Base-by-base conservation (phyloP, 2,797 vertebrate genomes). In the Sebastes diaconus region DNA sequence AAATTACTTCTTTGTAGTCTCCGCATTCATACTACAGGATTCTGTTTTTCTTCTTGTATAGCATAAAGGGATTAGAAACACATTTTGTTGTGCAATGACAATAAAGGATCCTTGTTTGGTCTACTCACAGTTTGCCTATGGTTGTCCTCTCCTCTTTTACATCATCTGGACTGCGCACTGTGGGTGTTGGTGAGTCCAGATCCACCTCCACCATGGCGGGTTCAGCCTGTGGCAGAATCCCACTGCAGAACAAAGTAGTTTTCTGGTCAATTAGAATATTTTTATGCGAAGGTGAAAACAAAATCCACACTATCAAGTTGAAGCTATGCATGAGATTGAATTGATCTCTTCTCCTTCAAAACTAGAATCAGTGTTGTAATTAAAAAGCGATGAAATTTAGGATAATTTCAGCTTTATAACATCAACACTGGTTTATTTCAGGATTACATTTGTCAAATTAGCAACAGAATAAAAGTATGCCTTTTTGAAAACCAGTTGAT, bases 111-210 rank as follows among this genome's bases (percentile, higher is more conserved):
- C 34, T 20, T 12, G 42, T 52, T 52, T 30, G 42, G 10, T 52
- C 25, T 68, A 96, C 98, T 97, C 87, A 99, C 98, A 99, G 93
- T 85, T 96, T 95, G 84, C 92, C 90, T 89, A 99, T 97, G 65
- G 96, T 96, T 2, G 95, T 96, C 88, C 94, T 98, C 83, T 98
- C 93, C 59, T 77, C 90, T 76, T 92, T 94, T 13, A 52, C 50
- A 10, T 94, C 80, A 3, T 89, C 60, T 36, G 88, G 57, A 22
- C 69, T 7, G 25, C 72, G 73, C 20, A 92, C 76, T 29, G 87
- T 78, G 1, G 77, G 24, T 25, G 85, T 58, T 3, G 90, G 80
- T 6, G 87, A 55, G 1, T 93, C 92, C 77, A 97, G 94, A 54
- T 96, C 95, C 78, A 95, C 91, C 58, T 96, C 94, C 67, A 95